phyloP scores from a whole-genome alignment of 23 tunicate genomes.

The Ciona savignyi region DNA sequence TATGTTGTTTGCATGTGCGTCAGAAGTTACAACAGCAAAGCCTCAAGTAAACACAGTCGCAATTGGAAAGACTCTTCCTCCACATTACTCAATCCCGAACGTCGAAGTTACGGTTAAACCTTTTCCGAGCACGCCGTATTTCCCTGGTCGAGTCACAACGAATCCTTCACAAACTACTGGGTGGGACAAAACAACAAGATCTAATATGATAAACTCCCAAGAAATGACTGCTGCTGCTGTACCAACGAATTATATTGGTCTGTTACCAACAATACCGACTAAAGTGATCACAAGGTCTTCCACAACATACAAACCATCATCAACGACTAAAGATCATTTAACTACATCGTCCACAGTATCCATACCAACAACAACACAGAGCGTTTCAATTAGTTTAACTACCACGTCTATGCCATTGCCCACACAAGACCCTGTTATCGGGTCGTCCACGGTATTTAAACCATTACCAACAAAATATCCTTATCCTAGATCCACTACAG shows the following conservation, averaged over 20 bases:
- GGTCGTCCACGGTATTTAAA: too few species aligned
- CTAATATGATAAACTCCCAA: too few species aligned
- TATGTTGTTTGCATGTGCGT: background rate
- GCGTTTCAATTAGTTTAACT: background rate
- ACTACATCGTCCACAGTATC: background rate
- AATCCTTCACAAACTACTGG: too few species aligned
- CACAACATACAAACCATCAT: background rate
- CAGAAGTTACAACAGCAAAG: background rate
- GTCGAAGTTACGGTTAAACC: background rate
- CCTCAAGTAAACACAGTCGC: background rate
- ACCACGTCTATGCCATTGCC: slow-evolving; percentile 2
- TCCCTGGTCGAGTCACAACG: slow-evolving; percentile 22
- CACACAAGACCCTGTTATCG: background rate
- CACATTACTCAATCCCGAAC: slow-evolving; percentile 26
- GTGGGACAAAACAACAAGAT: too few species aligned
- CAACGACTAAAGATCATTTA: slow-evolving; percentile 2
- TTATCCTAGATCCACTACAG: too few species aligned
- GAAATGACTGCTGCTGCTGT: too few species aligned
- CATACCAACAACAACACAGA: background rate
- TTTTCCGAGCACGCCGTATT: slow-evolving; percentile 21
- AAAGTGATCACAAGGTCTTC: too few species aligned
- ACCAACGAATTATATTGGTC: too few species aligned
- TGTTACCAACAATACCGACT: too few species aligned
- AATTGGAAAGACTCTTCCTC: slow-evolving; percentile 5
- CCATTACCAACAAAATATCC: too few species aligned